These are phyloP conservation scores for Tachina fera DNA, from an alignment of 2,888 invertebrate genomes.

Conservation along the genomic window DNA sequence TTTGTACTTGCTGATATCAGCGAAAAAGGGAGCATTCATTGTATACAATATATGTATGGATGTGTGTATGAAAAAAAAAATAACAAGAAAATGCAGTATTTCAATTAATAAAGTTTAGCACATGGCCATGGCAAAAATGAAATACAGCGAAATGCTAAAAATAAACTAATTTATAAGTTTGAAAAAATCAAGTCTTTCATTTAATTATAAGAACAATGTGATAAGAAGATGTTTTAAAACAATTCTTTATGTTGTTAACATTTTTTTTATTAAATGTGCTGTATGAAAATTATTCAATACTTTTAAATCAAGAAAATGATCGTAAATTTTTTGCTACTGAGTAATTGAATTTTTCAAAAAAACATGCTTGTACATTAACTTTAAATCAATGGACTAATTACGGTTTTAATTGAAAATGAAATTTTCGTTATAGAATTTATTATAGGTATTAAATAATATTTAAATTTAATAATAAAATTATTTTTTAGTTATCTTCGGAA, in stretches of 20 bases:
- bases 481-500: too few species aligned
- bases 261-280: too few species aligned
- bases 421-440: too few species aligned
- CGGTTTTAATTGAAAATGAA: neutral
- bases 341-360: too few species aligned
- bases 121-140: constrained; percentile 60
- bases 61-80: neutral
- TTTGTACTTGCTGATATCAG: constrained; percentile 57
- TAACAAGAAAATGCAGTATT: constrained; percentile 27
- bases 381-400: neutral
- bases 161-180: constrained; percentile 49
- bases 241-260: too few species aligned
- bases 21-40: constrained; percentile 9
- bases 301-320: neutral
- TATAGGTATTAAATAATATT: too few species aligned
- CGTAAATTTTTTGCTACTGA: neutral
- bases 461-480: too few species aligned
- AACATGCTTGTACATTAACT: neutral
- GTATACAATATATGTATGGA: too few species aligned
- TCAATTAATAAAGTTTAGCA: constrained; percentile 48
- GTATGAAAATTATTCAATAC: neutral
- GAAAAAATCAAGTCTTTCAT: constrained; percentile 5
- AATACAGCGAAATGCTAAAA: constrained; percentile 1
- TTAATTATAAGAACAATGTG: neutral
- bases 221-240: neutral